Conservation (phyloP, 2,113 vertebrate species). For the Porphyrio hochstetteri region DNA sequence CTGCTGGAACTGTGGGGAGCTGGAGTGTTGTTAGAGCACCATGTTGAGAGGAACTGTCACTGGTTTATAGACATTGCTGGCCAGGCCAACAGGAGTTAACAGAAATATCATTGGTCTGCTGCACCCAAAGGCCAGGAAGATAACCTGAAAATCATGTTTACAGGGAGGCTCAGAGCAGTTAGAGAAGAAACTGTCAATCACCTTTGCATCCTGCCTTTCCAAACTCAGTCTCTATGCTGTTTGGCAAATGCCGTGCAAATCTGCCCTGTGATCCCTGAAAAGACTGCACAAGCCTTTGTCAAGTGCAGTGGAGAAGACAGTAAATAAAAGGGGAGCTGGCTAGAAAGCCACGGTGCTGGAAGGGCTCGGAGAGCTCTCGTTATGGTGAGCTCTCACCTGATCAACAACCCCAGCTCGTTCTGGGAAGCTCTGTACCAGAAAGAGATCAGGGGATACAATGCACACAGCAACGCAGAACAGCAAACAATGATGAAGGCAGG, state of each 20-base stretch:
- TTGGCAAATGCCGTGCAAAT: background rate
- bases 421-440: constrained; percentile 63
- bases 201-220: background rate
- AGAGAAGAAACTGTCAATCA: background rate
- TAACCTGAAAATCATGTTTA: background rate
- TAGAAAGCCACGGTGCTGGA: background rate
- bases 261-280: background rate
- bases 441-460: constrained; percentile 54
- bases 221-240: background rate
- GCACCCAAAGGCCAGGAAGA: background rate
- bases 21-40: background rate
- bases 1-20: background rate
- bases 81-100: background rate
- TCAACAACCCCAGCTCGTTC: constrained; percentile 16
- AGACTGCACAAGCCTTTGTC: background rate
- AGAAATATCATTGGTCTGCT: background rate
- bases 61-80: background rate
- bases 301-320: background rate
- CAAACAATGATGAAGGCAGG: constrained; percentile 63
- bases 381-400: constrained; percentile 42
- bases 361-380: background rate
- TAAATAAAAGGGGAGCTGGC: background rate
- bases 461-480: constrained; percentile 42
- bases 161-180: background rate
- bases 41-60: rapidly evolving